Conservation (phyloP, 2,113 vertebrate species). For the Silurus meridionalis region DNA sequence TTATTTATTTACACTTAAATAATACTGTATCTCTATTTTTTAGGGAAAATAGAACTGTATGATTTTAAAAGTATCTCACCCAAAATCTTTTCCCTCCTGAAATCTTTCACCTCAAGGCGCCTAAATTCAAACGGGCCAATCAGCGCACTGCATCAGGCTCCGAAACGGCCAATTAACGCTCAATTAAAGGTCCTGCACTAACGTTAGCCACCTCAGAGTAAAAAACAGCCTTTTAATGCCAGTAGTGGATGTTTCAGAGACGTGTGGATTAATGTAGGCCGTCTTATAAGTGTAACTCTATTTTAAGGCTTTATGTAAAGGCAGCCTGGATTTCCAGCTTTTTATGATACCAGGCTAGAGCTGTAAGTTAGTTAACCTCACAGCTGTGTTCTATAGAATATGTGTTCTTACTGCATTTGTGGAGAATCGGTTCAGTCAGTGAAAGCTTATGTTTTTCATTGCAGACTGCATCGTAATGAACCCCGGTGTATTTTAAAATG, state of each 20-base stretch:
- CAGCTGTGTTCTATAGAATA: not conserved
- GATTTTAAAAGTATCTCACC: no score
- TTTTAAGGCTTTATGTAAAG: not conserved
- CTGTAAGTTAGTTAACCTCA: not conserved
- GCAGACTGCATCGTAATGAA: slow-evolving; percentile 43
- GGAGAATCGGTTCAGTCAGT: slow-evolving; percentile 17
- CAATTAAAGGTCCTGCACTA: not conserved
- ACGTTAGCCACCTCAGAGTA: not conserved
- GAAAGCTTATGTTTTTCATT: slow-evolving; percentile 29
- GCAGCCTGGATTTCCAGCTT: not conserved
- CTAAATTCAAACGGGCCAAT: no score
- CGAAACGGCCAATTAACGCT: no score
- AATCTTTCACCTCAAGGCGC: no score
- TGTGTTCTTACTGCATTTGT: slow-evolving; percentile 31
- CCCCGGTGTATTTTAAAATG: slow-evolving; percentile 37
- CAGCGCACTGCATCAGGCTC: no score
- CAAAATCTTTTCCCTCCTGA: no score
- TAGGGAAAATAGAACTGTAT: no score
- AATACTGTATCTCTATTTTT: no score
- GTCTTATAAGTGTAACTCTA: not conserved
- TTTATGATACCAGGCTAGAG: not conserved
- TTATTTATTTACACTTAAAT: no score
- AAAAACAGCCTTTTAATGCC: not conserved
- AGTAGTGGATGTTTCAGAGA: no score
- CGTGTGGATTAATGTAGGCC: not conserved